These are phyloP conservation scores for Coelopa frigida DNA, from an alignment of 1,140 invertebrate species.

Conservation along the genomic window DNA sequence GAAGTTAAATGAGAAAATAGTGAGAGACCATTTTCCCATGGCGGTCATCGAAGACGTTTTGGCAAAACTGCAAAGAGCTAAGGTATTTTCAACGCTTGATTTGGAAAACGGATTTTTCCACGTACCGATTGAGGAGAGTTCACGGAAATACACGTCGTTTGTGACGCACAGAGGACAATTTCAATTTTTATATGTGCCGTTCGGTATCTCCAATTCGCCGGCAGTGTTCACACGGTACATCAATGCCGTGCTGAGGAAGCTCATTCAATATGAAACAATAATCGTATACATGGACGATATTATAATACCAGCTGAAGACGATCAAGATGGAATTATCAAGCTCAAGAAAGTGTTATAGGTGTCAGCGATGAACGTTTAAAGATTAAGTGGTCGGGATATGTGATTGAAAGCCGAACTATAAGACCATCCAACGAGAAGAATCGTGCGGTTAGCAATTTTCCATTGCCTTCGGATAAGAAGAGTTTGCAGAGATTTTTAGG, in stretches of 20 bases:
- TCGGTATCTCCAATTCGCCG: slow-evolving; percentile 31
- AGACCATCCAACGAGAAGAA: not conserved
- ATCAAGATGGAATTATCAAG: not conserved
- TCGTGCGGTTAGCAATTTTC: not conserved
- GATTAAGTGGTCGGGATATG: not conserved
- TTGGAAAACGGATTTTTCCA: slow-evolving; percentile 9
- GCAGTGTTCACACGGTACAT: slow-evolving; percentile 1
- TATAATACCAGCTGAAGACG: not conserved
- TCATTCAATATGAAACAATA: not conserved
- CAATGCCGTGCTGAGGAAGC: not conserved
- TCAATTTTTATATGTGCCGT: slow-evolving; percentile 36
- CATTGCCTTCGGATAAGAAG: not conserved
- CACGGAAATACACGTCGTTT: slow-evolving; percentile 9
- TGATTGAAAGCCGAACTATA: not conserved
- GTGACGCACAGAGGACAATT: slow-evolving; percentile 5
- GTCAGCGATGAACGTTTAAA: not conserved
- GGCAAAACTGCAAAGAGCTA: slow-evolving; percentile 10
- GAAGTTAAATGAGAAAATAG: slow-evolving; percentile 35
- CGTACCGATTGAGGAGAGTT: not conserved
- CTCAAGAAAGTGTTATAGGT: not conserved
- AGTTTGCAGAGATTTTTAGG: not conserved
- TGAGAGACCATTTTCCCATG: slow-evolving; percentile 33
- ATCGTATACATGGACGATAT: slow-evolving; percentile 7
- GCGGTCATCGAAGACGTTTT: slow-evolving; percentile 16
- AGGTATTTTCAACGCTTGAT: slow-evolving; percentile 6